phyloP scores from a whole-genome alignment of 1,140 invertebrate genomes.

The Bacillus rossius region DNA sequence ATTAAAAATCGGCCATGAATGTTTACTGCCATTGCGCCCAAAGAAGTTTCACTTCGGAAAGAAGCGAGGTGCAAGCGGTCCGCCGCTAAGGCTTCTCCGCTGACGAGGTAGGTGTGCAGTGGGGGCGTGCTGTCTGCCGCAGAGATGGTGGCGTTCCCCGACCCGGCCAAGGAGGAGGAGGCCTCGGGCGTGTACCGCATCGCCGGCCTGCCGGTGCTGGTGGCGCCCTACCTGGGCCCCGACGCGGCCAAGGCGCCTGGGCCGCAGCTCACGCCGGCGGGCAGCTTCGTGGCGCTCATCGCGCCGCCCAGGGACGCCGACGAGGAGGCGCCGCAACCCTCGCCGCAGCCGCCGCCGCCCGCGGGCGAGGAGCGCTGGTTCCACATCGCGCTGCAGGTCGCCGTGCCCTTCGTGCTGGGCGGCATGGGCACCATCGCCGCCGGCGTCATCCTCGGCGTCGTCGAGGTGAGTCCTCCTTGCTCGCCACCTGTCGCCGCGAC shows the following conservation, averaged over 20 bases:
- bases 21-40: too few species aligned
- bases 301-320: not conserved
- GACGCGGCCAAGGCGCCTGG: not conserved
- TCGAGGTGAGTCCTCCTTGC: conserved; percentile 54
- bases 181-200: not conserved
- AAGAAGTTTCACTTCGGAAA: too few species aligned
- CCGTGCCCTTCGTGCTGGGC: conserved; percentile 91
- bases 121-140: not conserved
- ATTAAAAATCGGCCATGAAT: too few species aligned
- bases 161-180: not conserved
- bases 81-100: too few species aligned
- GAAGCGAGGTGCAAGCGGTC: too few species aligned
- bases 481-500: too few species aligned
- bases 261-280: not conserved
- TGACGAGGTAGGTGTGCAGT: too few species aligned
- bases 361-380: conserved; percentile 63
- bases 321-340: not conserved
- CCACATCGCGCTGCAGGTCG: conserved; percentile 74
- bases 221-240: not conserved
- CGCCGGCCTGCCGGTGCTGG: not conserved
- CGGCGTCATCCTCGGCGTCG: conserved; percentile 75
- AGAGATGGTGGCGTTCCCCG: conserved; percentile 4
- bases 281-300: not conserved
- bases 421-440: conserved; percentile 92
- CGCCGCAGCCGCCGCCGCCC: not conserved